A percentile compares a stretch with the other conserved stretches of the same genome.
Evolutionary conservation across 1,140 invertebrate species (phyloP).

Genomic region (Gonioctena quinquepunctata): DNA sequence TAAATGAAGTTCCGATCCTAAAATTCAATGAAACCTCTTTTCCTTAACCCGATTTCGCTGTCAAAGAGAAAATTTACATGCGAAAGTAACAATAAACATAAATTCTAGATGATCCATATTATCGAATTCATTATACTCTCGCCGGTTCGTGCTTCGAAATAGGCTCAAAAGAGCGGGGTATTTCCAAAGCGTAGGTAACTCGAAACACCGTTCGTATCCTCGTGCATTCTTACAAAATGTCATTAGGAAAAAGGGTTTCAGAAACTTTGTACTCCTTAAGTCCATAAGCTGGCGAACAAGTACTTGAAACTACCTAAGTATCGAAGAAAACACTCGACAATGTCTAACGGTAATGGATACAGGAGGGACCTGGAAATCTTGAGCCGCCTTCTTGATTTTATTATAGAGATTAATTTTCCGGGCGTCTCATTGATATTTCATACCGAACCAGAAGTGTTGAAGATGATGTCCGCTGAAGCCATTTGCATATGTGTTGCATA

Average conservation of each 20-base stretch:
- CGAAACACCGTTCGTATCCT: neutral
- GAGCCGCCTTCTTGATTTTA: too few relatives aligned
- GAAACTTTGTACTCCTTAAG: neutral
- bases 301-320: neutral
- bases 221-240: too few relatives aligned
- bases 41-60: neutral
- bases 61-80: neutral
- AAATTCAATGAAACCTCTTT: neutral
- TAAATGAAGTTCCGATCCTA: neutral
- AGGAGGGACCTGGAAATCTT: too few relatives aligned
- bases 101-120: neutral
- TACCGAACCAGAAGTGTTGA: too few relatives aligned
- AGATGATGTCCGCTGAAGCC: too few relatives aligned
- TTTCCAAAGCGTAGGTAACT: neutral
- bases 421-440: too few relatives aligned
- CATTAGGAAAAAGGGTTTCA: neutral
- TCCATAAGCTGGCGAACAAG: neutral
- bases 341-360: too few relatives aligned
- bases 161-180: neutral
- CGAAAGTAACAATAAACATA: neutral
- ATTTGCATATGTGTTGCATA: too few relatives aligned
- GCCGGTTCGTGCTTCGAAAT: neutral
- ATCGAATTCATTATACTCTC: neutral
- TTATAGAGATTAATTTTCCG: too few relatives aligned
- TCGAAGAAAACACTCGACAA: too few relatives aligned